These are phyloP conservation scores for Madoqua kirkii DNA, from an alignment of 2,113 vertebrate genomes.

Conservation along the genomic window DNA sequence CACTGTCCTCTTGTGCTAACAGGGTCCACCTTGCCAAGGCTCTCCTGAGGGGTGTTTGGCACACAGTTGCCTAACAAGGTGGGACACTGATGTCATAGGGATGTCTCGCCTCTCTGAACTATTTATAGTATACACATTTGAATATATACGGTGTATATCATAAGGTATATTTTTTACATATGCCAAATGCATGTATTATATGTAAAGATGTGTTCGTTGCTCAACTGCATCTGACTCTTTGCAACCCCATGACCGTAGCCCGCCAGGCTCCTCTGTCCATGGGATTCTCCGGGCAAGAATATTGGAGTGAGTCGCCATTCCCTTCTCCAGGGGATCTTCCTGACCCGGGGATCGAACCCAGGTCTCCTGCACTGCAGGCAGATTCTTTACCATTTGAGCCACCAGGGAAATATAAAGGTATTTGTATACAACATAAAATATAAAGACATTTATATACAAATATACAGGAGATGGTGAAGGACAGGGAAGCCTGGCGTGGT, in stretches of 20 bases:
- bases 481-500: neutral
- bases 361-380: neutral
- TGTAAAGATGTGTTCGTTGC: neutral
- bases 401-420: neutral
- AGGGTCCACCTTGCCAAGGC: neutral
- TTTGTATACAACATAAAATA: neutral
- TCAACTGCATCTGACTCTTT: neutral
- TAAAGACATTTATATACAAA: neutral
- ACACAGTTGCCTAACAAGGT: neutral
- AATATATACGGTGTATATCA: neutral
- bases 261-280: neutral
- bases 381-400: neutral
- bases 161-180: neutral
- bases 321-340: neutral
- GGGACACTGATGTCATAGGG: neutral
- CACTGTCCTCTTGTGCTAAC: neutral
- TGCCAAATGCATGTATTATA: neutral
- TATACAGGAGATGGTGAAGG: neutral
- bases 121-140: neutral
- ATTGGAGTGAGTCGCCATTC: neutral
- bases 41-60: neutral
- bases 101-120: neutral
- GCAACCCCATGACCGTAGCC: neutral
- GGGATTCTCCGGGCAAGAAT: neutral
- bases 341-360: neutral